Conservation (phyloP, 2,797 vertebrate genomes). For the Hozukius guyotensis region DNA sequence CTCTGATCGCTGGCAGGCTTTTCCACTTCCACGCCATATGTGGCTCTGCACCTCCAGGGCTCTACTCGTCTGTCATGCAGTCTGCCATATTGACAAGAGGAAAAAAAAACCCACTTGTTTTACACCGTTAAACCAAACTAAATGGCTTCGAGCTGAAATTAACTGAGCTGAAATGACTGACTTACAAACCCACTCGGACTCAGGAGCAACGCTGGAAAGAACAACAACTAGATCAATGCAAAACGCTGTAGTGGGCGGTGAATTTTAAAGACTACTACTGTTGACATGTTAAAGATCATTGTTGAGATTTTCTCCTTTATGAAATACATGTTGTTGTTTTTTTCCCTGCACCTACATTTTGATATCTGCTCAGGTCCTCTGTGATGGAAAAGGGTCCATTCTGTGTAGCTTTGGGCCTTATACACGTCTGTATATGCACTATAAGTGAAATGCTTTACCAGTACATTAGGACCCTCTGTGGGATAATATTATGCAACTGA, state of each 20-base stretch:
- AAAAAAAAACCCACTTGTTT: conserved; percentile 26
- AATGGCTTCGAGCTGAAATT: conserved; percentile 19
- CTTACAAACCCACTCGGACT: conserved; percentile 2
- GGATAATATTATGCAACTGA: conserved; percentile 64
- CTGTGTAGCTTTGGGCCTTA: conserved; percentile 44
- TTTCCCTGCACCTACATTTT: conserved; percentile 15
- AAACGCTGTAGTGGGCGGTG: neutral
- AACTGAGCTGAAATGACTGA: conserved; percentile 24
- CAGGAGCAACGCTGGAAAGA: neutral
- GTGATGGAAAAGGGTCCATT: conserved; percentile 27
- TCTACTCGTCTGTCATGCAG: conserved; percentile 12
- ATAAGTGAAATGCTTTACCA: conserved; percentile 60
- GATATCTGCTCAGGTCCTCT: conserved; percentile 68
- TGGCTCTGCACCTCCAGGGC: neutral
- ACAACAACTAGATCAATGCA: conserved; percentile 5
- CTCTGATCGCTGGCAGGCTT: conserved; percentile 1
- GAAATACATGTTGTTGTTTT: neutral
- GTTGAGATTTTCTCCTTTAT: conserved; percentile 9
- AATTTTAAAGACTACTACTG: conserved; percentile 16
- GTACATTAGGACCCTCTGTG: conserved; percentile 41
- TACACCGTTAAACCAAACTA: conserved; percentile 36
- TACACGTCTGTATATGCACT: conserved; percentile 60
- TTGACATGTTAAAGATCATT: conserved; percentile 6
- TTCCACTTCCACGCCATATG: neutral
- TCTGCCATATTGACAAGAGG: conserved; percentile 16